Evolutionary conservation across 2,888 invertebrate species (phyloP), one percentile per base, ranked within the genome.

Genomic region (Drosophila peninsularis): DNA sequence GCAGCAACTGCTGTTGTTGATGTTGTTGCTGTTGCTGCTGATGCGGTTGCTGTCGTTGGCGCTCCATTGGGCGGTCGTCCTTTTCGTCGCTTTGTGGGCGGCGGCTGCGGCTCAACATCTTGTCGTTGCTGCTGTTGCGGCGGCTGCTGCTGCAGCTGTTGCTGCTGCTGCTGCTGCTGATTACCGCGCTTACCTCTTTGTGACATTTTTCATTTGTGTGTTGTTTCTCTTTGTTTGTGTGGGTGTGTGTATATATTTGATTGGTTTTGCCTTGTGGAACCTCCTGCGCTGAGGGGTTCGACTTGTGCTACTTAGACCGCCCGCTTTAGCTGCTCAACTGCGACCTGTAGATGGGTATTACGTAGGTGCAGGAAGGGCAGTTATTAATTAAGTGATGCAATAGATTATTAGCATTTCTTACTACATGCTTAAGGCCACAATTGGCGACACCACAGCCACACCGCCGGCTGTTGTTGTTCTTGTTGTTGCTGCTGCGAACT

Each of bases 141-240:
- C 92, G 95, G 92, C 74, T 90, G 92, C 77, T 91, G 92, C 90
- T 95, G 90, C 79, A 89, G 90, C 90, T 86, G 85, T 75, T 91
- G 91, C 77, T 90, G 91, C 90, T 94, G 94, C 93, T 95, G 82
- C 66, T 88, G 85, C 75, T 92, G 92, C 90, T 95, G 94, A 93
- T 95, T 95, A 93, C 95, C 94, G 94, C 95, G 94, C 93, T 96
- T 96, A 92, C 94, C 95, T 94, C 95, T 95, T 94, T 95, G 95
- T 94, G 95, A 95, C 95, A 96, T 96, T 85, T 91, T 91, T 91
- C 91, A 90, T 90, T 75, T 82, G 74, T 79, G 65, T 75, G 58
- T 79, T 62, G 44, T 52, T 79, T 71, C 63, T 77, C 66, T 89
- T 74, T 84, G 72, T 64, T 17, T 62, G 47, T 49, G 21, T 58